Percentiles rank a stretch among this genome's conserved stretches.
These are phyloP conservation scores for Colossoma macropomum DNA, from an alignment of 2,113 vertebrate genomes.

Conservation along the genomic window DNA sequence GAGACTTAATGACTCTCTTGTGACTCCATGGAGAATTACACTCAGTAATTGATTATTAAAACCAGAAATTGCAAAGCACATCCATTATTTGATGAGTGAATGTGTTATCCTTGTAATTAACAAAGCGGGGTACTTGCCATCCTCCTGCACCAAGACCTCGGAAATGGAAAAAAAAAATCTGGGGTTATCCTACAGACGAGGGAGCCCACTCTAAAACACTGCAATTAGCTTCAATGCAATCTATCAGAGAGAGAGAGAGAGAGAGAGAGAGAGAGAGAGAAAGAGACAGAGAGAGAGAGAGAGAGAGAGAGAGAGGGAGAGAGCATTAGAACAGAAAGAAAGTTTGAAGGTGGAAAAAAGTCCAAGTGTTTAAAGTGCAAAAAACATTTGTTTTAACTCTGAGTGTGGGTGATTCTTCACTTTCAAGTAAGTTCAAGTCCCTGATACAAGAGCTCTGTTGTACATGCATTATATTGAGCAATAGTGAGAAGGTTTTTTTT, in stretches of 20 bases:
- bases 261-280: constrained; percentile 25
- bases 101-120: constrained; percentile 98
- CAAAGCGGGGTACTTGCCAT: constrained; percentile 89
- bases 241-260: constrained; percentile 58
- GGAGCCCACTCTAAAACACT: constrained; percentile 59
- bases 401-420: constrained; percentile 8
- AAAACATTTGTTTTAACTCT: constrained; percentile 28
- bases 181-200: constrained; percentile 73
- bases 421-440: neutral
- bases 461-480: neutral
- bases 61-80: constrained; percentile 97
- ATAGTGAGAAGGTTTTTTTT: neutral
- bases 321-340: constrained; percentile 18
- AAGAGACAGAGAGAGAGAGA: constrained; percentile 20
- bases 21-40: constrained; percentile 96
- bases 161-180: constrained; percentile 63
- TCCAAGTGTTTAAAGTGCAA: neutral
- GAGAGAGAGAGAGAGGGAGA: constrained; percentile 19
- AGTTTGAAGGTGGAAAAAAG: neutral
- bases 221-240: constrained; percentile 77
- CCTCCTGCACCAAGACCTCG: constrained; percentile 81
- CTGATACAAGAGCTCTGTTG: neutral
- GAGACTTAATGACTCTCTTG: constrained; percentile 97
- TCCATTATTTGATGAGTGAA: constrained; percentile 95
- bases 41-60: constrained; percentile 99